Evolutionary conservation across 2,113 vertebrate species (phyloP).

Genomic region (Orycteropus afer): DNA sequence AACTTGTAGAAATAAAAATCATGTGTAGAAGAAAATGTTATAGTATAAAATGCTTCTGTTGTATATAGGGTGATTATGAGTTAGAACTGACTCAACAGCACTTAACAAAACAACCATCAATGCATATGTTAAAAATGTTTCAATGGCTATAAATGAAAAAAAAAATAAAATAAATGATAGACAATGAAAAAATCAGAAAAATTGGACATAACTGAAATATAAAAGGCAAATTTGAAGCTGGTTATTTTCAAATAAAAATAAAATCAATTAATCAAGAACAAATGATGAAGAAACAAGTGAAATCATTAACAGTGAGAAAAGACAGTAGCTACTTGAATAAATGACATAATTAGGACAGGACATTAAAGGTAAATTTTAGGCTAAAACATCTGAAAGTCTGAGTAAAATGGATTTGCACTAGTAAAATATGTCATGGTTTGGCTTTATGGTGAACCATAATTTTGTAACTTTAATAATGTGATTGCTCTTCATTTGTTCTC

Average conservation of each 20-base stretch:
- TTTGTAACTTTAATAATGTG: neutral
- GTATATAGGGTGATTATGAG: no score
- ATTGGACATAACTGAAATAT: neutral
- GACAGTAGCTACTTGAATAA: neutral
- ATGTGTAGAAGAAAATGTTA: neutral
- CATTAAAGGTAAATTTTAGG: neutral
- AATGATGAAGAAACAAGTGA: neutral
- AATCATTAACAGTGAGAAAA: neutral
- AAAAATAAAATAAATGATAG: neutral
- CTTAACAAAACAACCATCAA: neutral
- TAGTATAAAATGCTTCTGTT: neutral
- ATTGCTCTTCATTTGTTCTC: neutral
- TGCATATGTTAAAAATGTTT: neutral
- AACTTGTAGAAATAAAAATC: neutral
- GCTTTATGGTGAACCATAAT: neutral
- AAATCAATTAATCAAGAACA: neutral
- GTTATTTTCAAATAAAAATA: neutral
- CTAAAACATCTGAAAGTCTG: neutral
- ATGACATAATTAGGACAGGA: neutral
- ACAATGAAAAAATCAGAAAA: neutral
- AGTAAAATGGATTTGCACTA: neutral
- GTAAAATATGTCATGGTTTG: neutral
- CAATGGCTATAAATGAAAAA: neutral
- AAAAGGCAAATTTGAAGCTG: neutral
- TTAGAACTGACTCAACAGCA: no score